These are phyloP conservation scores for Cataglyphis cursor DNA, from an alignment of 2,888 invertebrate species.

Conservation along the genomic window DNA sequence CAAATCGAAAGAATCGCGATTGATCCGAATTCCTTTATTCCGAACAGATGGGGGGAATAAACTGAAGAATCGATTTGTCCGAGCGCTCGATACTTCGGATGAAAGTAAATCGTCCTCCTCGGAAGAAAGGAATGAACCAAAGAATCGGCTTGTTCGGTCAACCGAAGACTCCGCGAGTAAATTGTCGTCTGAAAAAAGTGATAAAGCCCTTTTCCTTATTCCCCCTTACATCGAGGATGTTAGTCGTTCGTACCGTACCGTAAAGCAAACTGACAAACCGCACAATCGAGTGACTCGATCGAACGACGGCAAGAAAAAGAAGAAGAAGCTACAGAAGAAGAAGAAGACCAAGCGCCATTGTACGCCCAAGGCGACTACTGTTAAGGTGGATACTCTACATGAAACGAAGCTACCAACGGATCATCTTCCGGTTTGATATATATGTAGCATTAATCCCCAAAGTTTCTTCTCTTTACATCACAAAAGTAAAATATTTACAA, in stretches of 20 bases:
- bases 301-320: slow-evolving; percentile 18
- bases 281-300: slow-evolving; percentile 40
- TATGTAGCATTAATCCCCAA: background rate
- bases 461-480: background rate
- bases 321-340: slow-evolving; percentile 20
- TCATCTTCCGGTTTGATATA: slow-evolving; percentile 17
- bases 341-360: slow-evolving; percentile 35
- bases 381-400: background rate
- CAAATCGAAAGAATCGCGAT: slow-evolving; percentile 12
- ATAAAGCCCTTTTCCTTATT: background rate
- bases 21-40: background rate
- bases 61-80: slow-evolving; percentile 27
- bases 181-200: slow-evolving; percentile 6
- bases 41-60: slow-evolving; percentile 5
- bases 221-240: slow-evolving; percentile 18
- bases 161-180: background rate
- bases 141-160: background rate
- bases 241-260: background rate
- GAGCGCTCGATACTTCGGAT: background rate
- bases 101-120: slow-evolving; percentile 28
- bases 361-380: slow-evolving; percentile 39
- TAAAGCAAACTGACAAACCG: slow-evolving; percentile 13
- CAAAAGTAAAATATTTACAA: background rate
- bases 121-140: slow-evolving; percentile 11
- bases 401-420: background rate